Evolutionary conservation across 2,888 invertebrate genomes (phyloP).

Genomic region (Callyntrura guangdongensis): DNA sequence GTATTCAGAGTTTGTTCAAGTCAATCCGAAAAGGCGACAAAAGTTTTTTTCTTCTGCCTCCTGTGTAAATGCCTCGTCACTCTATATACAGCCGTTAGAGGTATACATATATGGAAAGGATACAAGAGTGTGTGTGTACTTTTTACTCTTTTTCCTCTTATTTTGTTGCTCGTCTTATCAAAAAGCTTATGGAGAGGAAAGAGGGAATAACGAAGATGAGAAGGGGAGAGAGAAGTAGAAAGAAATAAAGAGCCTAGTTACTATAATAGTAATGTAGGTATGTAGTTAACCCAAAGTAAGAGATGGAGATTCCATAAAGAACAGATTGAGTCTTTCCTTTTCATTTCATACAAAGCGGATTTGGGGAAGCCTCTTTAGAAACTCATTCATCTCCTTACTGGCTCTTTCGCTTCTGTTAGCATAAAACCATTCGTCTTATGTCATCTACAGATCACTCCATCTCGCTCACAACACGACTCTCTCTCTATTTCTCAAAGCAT

Average conservation of each 20-base stretch:
- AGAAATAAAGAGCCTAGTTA: slow-evolving; percentile 37
- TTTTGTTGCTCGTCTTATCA: slow-evolving; percentile 70
- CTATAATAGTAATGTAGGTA: slow-evolving; percentile 34
- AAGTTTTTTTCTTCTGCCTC: slow-evolving; percentile 65
- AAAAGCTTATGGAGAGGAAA: slow-evolving; percentile 58
- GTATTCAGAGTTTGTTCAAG: slow-evolving; percentile 75
- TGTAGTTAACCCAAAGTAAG: slow-evolving; percentile 23
- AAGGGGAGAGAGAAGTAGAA: slow-evolving; percentile 48
- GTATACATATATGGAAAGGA: no score
- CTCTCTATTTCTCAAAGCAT: background rate
- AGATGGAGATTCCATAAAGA: slow-evolving; percentile 76
- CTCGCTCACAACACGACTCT: slow-evolving; percentile 56
- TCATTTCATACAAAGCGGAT: slow-evolving; percentile 80
- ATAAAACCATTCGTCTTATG: slow-evolving; percentile 82
- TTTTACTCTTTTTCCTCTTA: slow-evolving; percentile 33
- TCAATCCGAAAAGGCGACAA: slow-evolving; percentile 79
- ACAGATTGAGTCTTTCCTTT: slow-evolving; percentile 80
- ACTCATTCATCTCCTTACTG: slow-evolving; percentile 77
- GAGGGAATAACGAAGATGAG: slow-evolving; percentile 31
- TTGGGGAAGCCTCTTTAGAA: slow-evolving; percentile 79
- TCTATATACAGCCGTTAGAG: no score
- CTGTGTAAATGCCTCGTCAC: background rate
- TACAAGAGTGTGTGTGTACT: background rate
- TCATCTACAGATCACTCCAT: slow-evolving; percentile 82
- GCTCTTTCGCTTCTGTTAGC: slow-evolving; percentile 80